Base-by-base conservation (phyloP, 2,797 vertebrate genomes). In the Caiman crocodilus region DNA sequence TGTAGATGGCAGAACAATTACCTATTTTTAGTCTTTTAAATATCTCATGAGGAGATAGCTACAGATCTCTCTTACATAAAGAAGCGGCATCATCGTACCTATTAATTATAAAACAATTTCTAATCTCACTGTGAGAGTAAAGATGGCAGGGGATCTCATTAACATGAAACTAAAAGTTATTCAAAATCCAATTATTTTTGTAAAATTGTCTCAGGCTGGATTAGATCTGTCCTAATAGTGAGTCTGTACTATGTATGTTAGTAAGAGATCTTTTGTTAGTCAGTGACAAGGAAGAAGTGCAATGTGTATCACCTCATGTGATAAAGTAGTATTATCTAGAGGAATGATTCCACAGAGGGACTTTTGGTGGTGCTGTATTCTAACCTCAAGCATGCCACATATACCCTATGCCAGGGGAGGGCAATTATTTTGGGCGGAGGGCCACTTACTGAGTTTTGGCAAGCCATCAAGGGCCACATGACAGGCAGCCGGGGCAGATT, bases 101-200 rank as follows among this genome's bases (percentile, higher is more conserved):
- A 96, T 97, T 97, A 97, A 97, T 96, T 97, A 97, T 97, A 97
- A 95, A 97, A 97, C 96, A 97, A 94, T 91, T 96, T 93, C 85
- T 96, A 97, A 97, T 95, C 96, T 90, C 95, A 95, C 94, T 93
- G 93, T 96, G 96, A 94, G 93, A 79, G 87, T 87, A 83, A 96
- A 92, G 96, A 96, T 94, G 92, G 92, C 79, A 96, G 96, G 95
- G 94, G 92, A 91, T 95, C 96, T 97, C 74, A 50, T 97, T 98
- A 97, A 93, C 83, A 93, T 35, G 89, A 96, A 94, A 97, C 97
- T 96, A 96, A 96, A 95, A 94, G 92, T 96, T 94, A 92, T 82
- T 96, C 94, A 80, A 94, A 95, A 60, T 89, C 88, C 96, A 97
- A 98, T 97, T 97, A 97, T 96, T 96, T 65, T 96, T 92, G 90